Base-by-base conservation (phyloP, 2,113 vertebrate genomes). In the Cyprinodon variegatus region DNA sequence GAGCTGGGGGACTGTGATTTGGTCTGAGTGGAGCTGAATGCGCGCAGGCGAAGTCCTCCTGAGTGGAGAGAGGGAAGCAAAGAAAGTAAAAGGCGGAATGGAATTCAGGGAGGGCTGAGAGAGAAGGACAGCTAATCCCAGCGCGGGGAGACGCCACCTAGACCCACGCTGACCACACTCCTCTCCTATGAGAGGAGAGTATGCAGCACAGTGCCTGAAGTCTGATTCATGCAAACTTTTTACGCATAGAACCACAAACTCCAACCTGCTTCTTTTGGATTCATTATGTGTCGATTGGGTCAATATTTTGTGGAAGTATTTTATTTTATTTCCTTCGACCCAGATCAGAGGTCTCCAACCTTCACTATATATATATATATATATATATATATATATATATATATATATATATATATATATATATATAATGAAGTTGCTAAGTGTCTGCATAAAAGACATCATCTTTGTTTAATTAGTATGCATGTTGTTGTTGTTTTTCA, bases 81-180 rank as follows among this genome's bases (percentile, higher is more conserved):
- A 59, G 68, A 81, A 87, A 88, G 86, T 88, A 93, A 94, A 93
- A 94, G 83, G 84, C 92, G 93, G 92, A 94, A 82, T 93, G 93
- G 94, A 93, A 86, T 93, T 83, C 85, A 66, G 82, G 90, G 86
- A 92, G 89, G 73, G 88, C 88, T 82, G 86, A 86, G 79, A 87
- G 80, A 73, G 61, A 77, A 89, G 70, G 68, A 62, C 70, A 41
- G 69, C 68, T 82, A 73, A 88, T 88, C 84, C 84, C 77, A 41
- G 69, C 14, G 81, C 36, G 70, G 45, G 41, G 72, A 81, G 87
- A 89, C 88, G 78, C 87, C 89, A 83, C 88, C 84, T 66, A 86
- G 48, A 84, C 50, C 76, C 70, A 4, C 12, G 20, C 45, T 66
- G 45, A 80, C 2, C 78, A 39, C 68, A 45, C 79, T 48, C 64